Base-by-base conservation (phyloP, 2,797 vertebrate species). In the Manis javanica region DNA sequence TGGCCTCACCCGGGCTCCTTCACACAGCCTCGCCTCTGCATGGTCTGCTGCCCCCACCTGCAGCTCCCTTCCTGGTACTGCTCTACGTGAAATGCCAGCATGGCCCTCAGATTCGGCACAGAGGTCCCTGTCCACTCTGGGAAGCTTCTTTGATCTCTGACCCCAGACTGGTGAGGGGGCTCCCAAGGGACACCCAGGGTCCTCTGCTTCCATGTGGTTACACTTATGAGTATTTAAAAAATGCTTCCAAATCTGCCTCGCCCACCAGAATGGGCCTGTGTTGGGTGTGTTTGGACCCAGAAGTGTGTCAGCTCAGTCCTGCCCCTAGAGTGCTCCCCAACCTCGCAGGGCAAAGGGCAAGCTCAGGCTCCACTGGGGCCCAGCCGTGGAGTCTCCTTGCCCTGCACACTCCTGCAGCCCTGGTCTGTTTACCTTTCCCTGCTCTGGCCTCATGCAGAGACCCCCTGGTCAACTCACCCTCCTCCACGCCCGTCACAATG, bases 401-500 rank as follows among this genome's bases (percentile, higher is more conserved):
- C 0, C 0, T 5, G 39, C 18, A 14, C 11, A 23, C 63, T 0
- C 0, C 51, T 29, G 53, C 5, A 39, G 53, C 59, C 15, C 11
- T 34, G 46, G 49, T 5, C 68, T 24, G 1, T 7, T 24, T 16
- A 77, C 51, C 11, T 26, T 0, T 3, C 68, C 37, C 3, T 53
- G 42, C 61, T 71, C 0, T 0, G 16, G 19, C 46, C 24, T 42
- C 26, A 4, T 0, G 2, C 57, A 31, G 83, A 31, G 24, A 49
- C 26, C 18, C n/a, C 18, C 4, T 2, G 3, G 16, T 4, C n/a
- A 7, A 69, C 99, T 99, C 97, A 99, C 99, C 99, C 98, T 99
- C 99, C 97, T 99, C 99, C 59, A 99, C 99, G 87, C 99, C 99
- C 0, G 99, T 99, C 97, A 99, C 99, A 0, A 99, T 99, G 72